These are phyloP conservation scores for Epistrophella euchroma DNA, from an alignment of 2,888 invertebrate species.

Conservation along the genomic window DNA sequence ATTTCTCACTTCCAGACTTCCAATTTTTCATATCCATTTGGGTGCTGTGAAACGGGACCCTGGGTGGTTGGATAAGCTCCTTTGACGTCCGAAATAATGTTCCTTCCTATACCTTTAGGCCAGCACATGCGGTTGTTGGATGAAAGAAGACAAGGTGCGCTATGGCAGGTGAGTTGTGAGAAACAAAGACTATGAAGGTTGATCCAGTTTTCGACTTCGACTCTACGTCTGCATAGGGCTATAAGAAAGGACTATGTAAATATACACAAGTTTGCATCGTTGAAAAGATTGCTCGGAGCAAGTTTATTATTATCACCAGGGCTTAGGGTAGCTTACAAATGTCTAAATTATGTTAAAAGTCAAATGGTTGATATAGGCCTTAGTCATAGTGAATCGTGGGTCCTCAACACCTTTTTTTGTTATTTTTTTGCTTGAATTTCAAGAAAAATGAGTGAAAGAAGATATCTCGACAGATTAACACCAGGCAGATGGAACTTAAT, in stretches of 20 bases:
- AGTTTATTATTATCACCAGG: conserved; percentile 68
- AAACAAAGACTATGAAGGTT: conserved; percentile 17
- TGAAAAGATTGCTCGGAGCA: conserved; percentile 65
- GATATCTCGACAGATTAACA: conserved; percentile 39
- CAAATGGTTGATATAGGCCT: conserved; percentile 41
- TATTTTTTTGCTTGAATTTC: background rate
- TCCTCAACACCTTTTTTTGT: conserved; percentile 36
- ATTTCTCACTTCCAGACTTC: conserved; percentile 53
- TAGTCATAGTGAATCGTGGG: conserved; percentile 18
- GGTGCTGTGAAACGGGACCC: conserved; percentile 23
- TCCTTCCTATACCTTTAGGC: conserved; percentile 41
- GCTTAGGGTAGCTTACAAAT: conserved; percentile 68
- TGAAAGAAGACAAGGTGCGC: conserved; percentile 4
- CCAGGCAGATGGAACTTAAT: conserved; percentile 14
- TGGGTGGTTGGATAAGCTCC: conserved; percentile 34
- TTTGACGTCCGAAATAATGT: conserved; percentile 62
- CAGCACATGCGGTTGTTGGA: conserved; percentile 44
- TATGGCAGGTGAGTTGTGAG: conserved; percentile 18
- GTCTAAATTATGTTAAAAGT: conserved; percentile 73
- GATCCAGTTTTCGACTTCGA: conserved; percentile 35
- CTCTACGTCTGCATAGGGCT: background rate
- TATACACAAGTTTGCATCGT: conserved; percentile 56
- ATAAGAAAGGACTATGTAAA: conserved; percentile 62
- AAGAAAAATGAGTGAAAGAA: conserved; percentile 19
- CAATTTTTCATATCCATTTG: conserved; percentile 67